Evolutionary conservation across 2,797 vertebrate genomes (phyloP).

Genomic region (Lutjanus argentimaculatus): DNA sequence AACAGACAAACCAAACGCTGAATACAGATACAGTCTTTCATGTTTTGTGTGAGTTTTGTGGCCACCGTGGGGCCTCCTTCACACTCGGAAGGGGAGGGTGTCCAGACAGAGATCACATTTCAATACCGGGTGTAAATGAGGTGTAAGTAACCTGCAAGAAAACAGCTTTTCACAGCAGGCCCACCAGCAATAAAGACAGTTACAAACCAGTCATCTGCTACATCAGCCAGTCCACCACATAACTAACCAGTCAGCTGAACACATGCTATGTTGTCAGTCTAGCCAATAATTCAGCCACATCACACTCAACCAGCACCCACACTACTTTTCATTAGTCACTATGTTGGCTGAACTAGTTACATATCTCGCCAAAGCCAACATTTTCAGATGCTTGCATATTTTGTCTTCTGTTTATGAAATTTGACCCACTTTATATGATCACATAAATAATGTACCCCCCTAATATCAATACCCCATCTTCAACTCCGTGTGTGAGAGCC

Average conservation of each 20-base stretch:
- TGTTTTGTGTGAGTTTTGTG: too few relatives aligned
- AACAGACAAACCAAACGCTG: too few relatives aligned
- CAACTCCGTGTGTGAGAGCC: not conserved
- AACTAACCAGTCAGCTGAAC: not conserved
- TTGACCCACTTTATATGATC: slow-evolving; percentile 16
- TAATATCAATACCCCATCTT: slow-evolving; percentile 12
- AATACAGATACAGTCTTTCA: too few relatives aligned
- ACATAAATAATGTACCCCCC: slow-evolving; percentile 24
- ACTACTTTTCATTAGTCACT: not conserved
- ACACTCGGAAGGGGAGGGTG: too few relatives aligned
- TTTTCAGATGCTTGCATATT: slow-evolving; percentile 16
- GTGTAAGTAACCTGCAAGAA: not conserved
- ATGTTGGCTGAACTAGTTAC: not conserved
- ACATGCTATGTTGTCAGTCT: not conserved
- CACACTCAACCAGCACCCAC: not conserved
- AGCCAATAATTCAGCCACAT: not conserved
- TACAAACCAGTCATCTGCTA: not conserved
- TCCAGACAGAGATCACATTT: too few relatives aligned
- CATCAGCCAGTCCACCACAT: not conserved
- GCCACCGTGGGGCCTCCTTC: too few relatives aligned
- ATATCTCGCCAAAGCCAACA: not conserved
- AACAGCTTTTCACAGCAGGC: not conserved
- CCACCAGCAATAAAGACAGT: not conserved
- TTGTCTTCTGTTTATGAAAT: slow-evolving; percentile 8
- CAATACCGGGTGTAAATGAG: too few relatives aligned